These are phyloP conservation scores for Platalea minor DNA, from an alignment of 2,797 vertebrate species.

Conservation along the genomic window DNA sequence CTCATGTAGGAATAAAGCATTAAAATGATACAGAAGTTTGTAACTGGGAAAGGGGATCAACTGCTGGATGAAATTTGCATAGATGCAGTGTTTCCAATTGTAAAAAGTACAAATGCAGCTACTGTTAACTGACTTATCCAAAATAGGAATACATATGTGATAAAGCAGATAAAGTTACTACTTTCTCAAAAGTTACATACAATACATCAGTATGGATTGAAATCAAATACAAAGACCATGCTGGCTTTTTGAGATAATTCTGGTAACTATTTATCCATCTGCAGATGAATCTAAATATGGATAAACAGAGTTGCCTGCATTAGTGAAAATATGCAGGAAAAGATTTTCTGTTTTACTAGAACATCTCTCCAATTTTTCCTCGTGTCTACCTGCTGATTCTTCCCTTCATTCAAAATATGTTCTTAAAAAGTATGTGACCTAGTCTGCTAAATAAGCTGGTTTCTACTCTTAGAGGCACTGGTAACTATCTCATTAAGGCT, in stretches of 20 bases:
- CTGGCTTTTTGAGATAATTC: background rate
- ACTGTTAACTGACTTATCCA: background rate
- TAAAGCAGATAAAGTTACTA: background rate
- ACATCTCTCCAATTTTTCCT: background rate
- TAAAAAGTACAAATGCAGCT: background rate
- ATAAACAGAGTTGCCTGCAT: background rate
- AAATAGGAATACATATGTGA: background rate
- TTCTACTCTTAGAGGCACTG: background rate
- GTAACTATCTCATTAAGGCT: background rate
- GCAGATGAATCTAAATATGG: background rate
- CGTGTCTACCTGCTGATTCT: background rate
- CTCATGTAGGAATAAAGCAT: background rate
- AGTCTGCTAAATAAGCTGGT: background rate
- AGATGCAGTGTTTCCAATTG: background rate
- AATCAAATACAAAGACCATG: background rate
- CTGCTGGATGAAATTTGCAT: background rate
- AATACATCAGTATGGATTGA: background rate
- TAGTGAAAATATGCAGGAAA: background rate
- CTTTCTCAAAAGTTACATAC: background rate
- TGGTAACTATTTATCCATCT: background rate
- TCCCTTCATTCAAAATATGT: background rate
- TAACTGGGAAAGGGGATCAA: background rate
- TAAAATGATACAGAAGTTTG: background rate
- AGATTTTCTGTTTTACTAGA: background rate
- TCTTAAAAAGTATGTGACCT: background rate